Base-by-base conservation (phyloP, 92 coral and sea anemone genomes). In the Paragorgia papillata region DNA sequence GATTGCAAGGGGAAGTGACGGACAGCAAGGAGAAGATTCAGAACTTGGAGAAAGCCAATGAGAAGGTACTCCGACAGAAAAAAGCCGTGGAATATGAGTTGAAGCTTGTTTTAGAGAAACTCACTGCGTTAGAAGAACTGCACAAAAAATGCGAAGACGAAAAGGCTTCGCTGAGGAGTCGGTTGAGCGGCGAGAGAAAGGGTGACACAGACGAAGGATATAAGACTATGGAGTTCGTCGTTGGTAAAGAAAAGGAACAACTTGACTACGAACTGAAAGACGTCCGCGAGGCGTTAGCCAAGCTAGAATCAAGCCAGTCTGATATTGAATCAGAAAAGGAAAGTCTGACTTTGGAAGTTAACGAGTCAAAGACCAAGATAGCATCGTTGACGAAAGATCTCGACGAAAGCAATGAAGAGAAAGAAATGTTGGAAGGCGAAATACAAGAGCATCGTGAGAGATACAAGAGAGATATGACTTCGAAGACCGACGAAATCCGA, bases 111-210 rank as follows among this genome's bases (percentile, higher is more conserved):
- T 60, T 75, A 18, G 91, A 88, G 30, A 84, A 90, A 44, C 66
- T 57, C 24, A 14, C 76, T 21, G 76, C 76, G 56, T 73, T 82
- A 34, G 91, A 88, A 57, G 46, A 66, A 58, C 84, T 84, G 26
- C 81, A 84, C 48, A 84, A 62, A 59, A 77, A 75, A 3, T 78
- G 95, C 44, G 91, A 87, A 24, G 79, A 76, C 19, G 96, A 87
- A 80, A 92, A 88, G 66, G 25, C 51, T 14, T 56, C 79, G 56
- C 66, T 90, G 27, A 84, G 89, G 30, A 68, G 76, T 37, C 90
- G 89, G 40, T 53, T 86, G 44, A 15, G 2, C 12, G 33, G 15
- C 33, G 44, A 20, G 6, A 48, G 26, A 33, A 48, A 7, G 9
- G 34, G 20, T 9, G 73, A 37, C 41, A 22, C 48, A 37, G 75